These are phyloP conservation scores for Monopis laevigella DNA, from an alignment of 2,888 invertebrate genomes.

Conservation along the genomic window DNA sequence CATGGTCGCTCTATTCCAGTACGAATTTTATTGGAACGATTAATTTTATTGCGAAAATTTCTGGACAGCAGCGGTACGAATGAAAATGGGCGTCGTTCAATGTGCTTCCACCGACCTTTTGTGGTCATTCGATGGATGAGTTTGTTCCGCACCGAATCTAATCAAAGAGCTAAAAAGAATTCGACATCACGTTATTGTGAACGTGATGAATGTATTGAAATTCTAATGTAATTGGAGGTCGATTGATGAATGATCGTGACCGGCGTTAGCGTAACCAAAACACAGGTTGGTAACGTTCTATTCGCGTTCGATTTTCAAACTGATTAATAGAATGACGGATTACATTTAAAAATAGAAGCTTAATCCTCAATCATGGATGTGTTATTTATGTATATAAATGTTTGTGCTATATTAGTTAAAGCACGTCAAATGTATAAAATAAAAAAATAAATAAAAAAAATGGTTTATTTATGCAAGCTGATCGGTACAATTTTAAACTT, in stretches of 20 bases:
- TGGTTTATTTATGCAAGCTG: no score
- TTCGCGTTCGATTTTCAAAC: no score
- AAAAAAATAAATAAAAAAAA: no score
- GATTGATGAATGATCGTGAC: constrained; percentile 29
- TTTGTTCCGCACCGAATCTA: constrained; percentile 44
- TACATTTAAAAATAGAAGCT: no score
- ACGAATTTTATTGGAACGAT: constrained; percentile 63
- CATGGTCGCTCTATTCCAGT: constrained; percentile 55
- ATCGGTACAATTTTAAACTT: no score
- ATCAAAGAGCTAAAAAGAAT: constrained; percentile 49
- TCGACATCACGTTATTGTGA: constrained; percentile 28
- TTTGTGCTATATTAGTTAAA: no score
- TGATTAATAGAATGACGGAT: no score
- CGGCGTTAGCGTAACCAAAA: constrained; percentile 1
- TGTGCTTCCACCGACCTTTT: constrained; percentile 45
- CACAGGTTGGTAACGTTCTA: no score
- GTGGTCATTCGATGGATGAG: constrained; percentile 49
- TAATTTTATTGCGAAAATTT: constrained; percentile 66
- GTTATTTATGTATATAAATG: no score
- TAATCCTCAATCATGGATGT: no score
- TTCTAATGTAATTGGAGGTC: constrained; percentile 46
- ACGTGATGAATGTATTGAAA: constrained; percentile 45
- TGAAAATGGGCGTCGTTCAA: constrained; percentile 40
- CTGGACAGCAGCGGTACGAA: constrained; percentile 63
- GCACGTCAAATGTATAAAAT: no score